phyloP scores from a whole-genome alignment of 2,888 invertebrate species.

The Pimpla rufipes region DNA sequence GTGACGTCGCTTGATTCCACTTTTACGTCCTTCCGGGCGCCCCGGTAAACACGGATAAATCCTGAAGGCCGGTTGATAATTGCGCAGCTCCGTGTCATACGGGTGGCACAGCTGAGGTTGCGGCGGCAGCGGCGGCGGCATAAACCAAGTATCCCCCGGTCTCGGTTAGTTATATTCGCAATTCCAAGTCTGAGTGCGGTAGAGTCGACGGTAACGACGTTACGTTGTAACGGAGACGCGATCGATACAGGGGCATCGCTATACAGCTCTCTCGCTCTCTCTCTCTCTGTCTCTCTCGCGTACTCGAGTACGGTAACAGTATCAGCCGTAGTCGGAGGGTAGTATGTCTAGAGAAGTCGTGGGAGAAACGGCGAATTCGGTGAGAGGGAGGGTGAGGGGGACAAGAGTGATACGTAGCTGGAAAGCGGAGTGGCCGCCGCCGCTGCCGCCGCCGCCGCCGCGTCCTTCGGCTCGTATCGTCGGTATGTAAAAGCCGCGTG shows the following conservation, averaged over 20 bases:
- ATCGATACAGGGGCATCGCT: conserved; percentile 32
- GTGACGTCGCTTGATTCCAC: too few species aligned
- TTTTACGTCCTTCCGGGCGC: too few species aligned
- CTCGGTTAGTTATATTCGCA: conserved; percentile 44
- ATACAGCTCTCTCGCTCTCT: neutral
- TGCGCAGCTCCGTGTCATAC: too few species aligned
- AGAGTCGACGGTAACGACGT: conserved; percentile 31
- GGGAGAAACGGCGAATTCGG: conserved; percentile 2
- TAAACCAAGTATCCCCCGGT: conserved; percentile 14
- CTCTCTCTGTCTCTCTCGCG: neutral
- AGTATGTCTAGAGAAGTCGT: conserved; percentile 17
- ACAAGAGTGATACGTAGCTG: conserved; percentile 1
- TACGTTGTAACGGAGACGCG: conserved; percentile 42
- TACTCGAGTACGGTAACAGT: neutral
- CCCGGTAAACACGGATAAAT: conserved; percentile 19
- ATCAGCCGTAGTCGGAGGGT: conserved; percentile 4
- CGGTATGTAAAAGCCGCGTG: conserved; percentile 34
- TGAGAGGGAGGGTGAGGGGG: neutral
- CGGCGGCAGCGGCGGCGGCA: conserved; percentile 18
- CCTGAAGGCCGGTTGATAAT: too few species aligned
- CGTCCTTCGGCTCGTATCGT: conserved; percentile 19
- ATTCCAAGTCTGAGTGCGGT: conserved; percentile 24
- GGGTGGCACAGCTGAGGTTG: conserved; percentile 9
- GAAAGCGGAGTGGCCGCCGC: neutral
- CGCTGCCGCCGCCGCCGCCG: too few species aligned